A percentile compares a stretch with the other conserved stretches of the same genome.
Evolutionary conservation across 1,140 invertebrate genomes (phyloP).

Genomic region (Limonius californicus): DNA sequence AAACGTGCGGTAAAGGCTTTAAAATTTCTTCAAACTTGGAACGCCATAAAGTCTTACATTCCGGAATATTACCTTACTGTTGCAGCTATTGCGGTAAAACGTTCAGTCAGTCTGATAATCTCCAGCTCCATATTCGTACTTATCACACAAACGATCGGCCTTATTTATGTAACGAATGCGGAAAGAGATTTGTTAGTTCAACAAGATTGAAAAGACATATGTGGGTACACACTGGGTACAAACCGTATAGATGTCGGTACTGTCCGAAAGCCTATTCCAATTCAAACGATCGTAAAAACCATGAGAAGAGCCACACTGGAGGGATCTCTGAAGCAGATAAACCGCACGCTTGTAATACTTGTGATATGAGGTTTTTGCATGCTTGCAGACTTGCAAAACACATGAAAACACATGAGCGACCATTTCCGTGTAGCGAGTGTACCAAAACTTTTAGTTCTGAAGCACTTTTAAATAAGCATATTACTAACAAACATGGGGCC

Average conservation of each 20-base stretch:
- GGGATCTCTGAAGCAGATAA: slow-evolving; percentile 30
- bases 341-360: slow-evolving; percentile 35
- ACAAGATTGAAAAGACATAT: slow-evolving; percentile 40
- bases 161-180: slow-evolving; percentile 63
- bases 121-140: slow-evolving; percentile 40
- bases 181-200: slow-evolving; percentile 51
- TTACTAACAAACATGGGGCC: slow-evolving; percentile 23
- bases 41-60: slow-evolving; percentile 34
- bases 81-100: slow-evolving; percentile 40
- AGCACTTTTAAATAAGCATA: slow-evolving; percentile 31
- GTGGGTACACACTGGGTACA: slow-evolving; percentile 42
- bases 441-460: slow-evolving; percentile 29
- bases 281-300: slow-evolving; percentile 38
- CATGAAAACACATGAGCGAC: slow-evolving; percentile 35
- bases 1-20: slow-evolving; percentile 33
- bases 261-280: slow-evolving; percentile 43
- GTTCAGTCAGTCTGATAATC: slow-evolving; percentile 40
- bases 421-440: slow-evolving; percentile 29
- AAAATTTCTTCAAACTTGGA: slow-evolving; percentile 35
- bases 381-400: slow-evolving; percentile 36
- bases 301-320: slow-evolving; percentile 33
- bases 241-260: slow-evolving; percentile 37
- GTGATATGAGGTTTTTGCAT: slow-evolving; percentile 40
- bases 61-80: slow-evolving; percentile 30
- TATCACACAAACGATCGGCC: slow-evolving; percentile 65